Conservation (phyloP, 2,888 invertebrate species). For the Ashinkailepas kermadecensis region DNA sequence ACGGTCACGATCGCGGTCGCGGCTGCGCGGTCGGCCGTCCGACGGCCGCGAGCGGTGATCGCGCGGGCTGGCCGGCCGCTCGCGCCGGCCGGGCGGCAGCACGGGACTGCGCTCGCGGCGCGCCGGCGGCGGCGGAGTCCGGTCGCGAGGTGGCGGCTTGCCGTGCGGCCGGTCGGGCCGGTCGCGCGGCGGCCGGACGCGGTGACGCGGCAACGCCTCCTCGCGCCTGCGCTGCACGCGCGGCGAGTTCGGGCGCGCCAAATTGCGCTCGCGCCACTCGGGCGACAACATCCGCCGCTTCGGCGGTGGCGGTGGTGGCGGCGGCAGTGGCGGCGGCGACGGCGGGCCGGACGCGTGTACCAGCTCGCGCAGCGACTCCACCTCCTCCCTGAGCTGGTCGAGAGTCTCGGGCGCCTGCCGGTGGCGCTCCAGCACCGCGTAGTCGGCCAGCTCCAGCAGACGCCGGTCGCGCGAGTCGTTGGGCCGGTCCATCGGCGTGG, state of each 20-base stretch:
- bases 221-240: not conserved
- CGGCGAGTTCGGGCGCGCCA: not conserved
- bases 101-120: no score
- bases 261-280: not conserved
- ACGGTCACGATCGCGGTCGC: no score
- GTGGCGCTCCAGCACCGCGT: not conserved
- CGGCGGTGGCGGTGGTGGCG: not conserved
- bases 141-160: no score
- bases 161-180: not conserved
- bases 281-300: constrained; percentile 3
- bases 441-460: not conserved
- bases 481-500: not conserved
- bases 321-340: not conserved
- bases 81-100: no score
- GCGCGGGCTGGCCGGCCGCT: no score
- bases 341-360: not conserved
- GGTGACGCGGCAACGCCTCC: not conserved
- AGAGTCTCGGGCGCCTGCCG: constrained; percentile 6
- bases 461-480: not conserved
- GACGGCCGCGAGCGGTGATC: no score
- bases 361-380: constrained; percentile 19
- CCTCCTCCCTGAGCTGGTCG: constrained; percentile 21
- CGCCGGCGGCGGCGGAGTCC: no score
- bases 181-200: not conserved
- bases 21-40: no score